Evolutionary conservation across 2,113 vertebrate species (phyloP).

Genomic region (Chaenogobius annularis): DNA sequence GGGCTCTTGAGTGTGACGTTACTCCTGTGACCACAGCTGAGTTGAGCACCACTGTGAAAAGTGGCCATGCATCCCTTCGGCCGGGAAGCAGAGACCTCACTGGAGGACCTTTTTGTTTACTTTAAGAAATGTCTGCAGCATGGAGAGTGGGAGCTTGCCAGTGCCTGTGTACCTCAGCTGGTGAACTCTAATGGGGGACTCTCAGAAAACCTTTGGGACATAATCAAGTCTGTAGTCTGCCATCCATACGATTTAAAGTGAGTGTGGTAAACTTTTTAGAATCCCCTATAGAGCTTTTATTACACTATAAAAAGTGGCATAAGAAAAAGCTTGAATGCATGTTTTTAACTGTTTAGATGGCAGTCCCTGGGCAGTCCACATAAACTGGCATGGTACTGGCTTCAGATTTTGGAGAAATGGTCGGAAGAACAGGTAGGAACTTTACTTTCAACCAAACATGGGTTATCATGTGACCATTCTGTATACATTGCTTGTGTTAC

Average conservation of each 20-base stretch:
- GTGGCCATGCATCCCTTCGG: slow-evolving; percentile 82
- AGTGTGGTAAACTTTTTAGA: slow-evolving; percentile 31
- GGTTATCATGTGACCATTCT: background rate
- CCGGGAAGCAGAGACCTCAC: slow-evolving; percentile 81
- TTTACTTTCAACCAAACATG: background rate
- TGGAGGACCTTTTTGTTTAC: slow-evolving; percentile 82
- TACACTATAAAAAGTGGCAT: background rate
- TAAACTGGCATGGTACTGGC: slow-evolving; percentile 90
- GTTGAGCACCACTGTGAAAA: background rate
- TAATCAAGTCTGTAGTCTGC: slow-evolving; percentile 82
- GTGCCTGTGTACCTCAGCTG: slow-evolving; percentile 87
- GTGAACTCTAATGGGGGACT: slow-evolving; percentile 66
- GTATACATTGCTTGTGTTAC: background rate
- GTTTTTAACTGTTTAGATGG: slow-evolving; percentile 57
- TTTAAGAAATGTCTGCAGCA: slow-evolving; percentile 83
- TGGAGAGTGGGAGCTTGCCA: slow-evolving; percentile 90
- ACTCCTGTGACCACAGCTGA: slow-evolving; percentile 30
- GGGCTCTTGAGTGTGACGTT: background rate
- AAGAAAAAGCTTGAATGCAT: background rate
- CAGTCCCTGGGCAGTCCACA: slow-evolving; percentile 81
- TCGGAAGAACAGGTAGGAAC: slow-evolving; percentile 79
- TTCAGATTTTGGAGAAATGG: slow-evolving; percentile 87
- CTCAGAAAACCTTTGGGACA: slow-evolving; percentile 71
- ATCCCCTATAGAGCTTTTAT: background rate
- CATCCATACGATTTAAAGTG: slow-evolving; percentile 82